Conservation (phyloP, 2,888 invertebrate genomes). For the Chloroclystis v-ata region DNA sequence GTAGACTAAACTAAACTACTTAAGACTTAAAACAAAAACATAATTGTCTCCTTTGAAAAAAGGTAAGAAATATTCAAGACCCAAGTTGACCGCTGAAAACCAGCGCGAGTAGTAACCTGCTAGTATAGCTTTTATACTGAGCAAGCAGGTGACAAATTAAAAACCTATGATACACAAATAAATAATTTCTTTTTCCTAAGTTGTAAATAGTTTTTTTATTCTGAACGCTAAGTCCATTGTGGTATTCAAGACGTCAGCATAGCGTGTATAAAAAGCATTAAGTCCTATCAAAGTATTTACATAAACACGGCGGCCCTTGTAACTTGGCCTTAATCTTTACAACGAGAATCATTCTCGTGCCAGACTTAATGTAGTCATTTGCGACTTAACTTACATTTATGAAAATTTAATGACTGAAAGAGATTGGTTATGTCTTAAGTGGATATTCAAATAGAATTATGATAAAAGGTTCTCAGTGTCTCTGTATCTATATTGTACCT, state of each 20-base stretch:
- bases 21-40: too few species aligned
- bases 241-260: slow-evolving; percentile 6
- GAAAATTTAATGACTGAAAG: slow-evolving; percentile 20
- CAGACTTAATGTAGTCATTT: slow-evolving; percentile 25
- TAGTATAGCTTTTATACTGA: too few species aligned
- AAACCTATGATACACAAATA: too few species aligned
- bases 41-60: too few species aligned
- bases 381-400: slow-evolving; percentile 20
- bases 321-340: slow-evolving; percentile 38
- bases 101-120: too few species aligned
- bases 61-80: too few species aligned
- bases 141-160: too few species aligned
- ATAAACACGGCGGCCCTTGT: slow-evolving; percentile 40
- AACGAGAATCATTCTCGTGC: slow-evolving; percentile 33
- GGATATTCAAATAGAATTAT: not conserved
- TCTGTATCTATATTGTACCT: too few species aligned
- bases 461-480: not conserved
- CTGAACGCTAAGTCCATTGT: not conserved
- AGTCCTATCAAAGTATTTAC: slow-evolving; percentile 41
- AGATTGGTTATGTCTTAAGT: slow-evolving; percentile 9
- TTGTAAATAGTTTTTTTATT: too few species aligned
- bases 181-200: too few species aligned
- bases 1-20: too few species aligned
- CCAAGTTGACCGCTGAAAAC: too few species aligned
- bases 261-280: slow-evolving; percentile 43